phyloP scores from a whole-genome alignment of 1,140 invertebrate species.

The Camponotus vicinus region DNA sequence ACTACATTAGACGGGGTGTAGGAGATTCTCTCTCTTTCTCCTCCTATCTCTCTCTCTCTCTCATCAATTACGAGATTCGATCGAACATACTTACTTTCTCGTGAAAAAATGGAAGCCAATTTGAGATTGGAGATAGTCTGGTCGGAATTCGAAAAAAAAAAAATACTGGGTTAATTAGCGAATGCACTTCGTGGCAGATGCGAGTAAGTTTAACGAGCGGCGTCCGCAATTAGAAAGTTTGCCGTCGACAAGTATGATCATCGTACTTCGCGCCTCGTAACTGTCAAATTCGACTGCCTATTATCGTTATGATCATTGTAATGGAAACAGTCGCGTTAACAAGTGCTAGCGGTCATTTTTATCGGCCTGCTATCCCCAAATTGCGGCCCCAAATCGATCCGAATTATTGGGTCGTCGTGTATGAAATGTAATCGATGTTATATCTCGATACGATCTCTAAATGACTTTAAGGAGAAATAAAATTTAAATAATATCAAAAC shows the following conservation, averaged over 20 bases:
- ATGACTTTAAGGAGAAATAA: neutral
- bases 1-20: neutral
- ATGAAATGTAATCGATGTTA: neutral
- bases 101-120: neutral
- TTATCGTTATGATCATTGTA: constrained; percentile 53
- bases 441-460: neutral
- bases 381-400: neutral
- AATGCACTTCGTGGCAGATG: constrained; percentile 34
- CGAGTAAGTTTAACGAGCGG: constrained; percentile 54
- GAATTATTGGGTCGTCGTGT: constrained; percentile 7
- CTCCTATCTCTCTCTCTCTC: neutral
- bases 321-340: neutral
- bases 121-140: neutral
- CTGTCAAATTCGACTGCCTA: constrained; percentile 40
- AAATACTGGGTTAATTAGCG: constrained; percentile 43
- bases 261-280: constrained; percentile 47
- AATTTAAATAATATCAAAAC: neutral
- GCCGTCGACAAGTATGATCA: constrained; percentile 45
- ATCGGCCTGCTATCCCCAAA: neutral
- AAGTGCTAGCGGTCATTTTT: neutral
- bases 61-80: constrained; percentile 42
- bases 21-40: neutral
- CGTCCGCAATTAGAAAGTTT: constrained; percentile 61
- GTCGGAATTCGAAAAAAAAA: constrained; percentile 20
- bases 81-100: neutral